A percentile compares a stretch with the other conserved stretches of the same genome.
Conservation (phyloP, 2,113 vertebrate genomes). For the Hoplias malabaricus region DNA sequence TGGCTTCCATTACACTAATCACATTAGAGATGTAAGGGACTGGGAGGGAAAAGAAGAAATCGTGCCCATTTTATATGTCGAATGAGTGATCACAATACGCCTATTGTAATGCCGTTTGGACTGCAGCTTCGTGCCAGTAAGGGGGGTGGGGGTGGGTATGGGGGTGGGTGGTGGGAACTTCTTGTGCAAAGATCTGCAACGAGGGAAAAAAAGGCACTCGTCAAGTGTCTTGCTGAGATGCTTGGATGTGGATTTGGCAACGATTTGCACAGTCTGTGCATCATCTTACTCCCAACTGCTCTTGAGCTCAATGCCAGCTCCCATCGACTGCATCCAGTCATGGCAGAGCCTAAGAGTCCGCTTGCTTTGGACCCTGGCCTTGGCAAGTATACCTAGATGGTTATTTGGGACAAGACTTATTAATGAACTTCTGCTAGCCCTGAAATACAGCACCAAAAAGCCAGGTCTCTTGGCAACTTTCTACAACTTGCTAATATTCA, state of each 20-base stretch:
- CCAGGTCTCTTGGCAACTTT: constrained; percentile 18
- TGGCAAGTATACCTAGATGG: constrained; percentile 21
- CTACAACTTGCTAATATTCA: constrained; percentile 5
- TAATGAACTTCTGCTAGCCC: constrained; percentile 29
- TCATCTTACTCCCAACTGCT: constrained; percentile 70
- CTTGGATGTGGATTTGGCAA: constrained; percentile 72
- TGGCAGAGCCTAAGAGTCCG: constrained; percentile 50
- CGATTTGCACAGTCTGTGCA: constrained; percentile 54
- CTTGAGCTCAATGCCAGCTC: constrained; percentile 66
- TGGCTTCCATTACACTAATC: constrained; percentile 56
- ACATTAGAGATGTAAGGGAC: constrained; percentile 51
- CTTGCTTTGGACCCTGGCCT: constrained; percentile 48
- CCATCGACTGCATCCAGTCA: constrained; percentile 60
- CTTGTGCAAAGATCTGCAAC: constrained; percentile 35
- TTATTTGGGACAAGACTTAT: constrained; percentile 30
- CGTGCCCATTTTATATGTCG: constrained; percentile 59
- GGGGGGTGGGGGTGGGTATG: constrained; percentile 46
- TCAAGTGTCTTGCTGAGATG: constrained; percentile 69
- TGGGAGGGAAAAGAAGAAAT: constrained; percentile 44
- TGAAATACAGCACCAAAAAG: constrained; percentile 10
- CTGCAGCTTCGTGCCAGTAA: constrained; percentile 27
- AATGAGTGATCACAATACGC: constrained; percentile 60
- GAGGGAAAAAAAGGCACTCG: constrained; percentile 51
- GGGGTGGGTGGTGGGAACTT: constrained; percentile 58
- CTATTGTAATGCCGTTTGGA: constrained; percentile 60